Evolutionary conservation across 2,888 invertebrate genomes (phyloP).

Genomic region (Tenthredo mesomela): DNA sequence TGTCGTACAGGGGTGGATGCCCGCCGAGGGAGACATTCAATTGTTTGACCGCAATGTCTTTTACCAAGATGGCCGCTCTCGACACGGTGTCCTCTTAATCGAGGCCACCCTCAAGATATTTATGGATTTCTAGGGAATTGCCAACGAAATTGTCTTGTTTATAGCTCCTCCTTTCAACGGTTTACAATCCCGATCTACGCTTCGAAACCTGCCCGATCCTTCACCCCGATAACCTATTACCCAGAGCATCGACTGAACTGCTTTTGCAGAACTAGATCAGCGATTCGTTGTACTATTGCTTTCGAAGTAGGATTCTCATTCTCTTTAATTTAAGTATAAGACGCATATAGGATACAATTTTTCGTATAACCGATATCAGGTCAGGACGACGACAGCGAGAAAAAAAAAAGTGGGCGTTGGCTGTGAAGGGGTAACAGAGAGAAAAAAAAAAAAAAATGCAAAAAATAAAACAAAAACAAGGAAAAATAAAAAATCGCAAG

Average conservation of each 20-base stretch:
- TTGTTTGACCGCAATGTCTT: conserved; percentile 71
- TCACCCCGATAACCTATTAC: conserved; percentile 35
- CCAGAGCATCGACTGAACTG: not conserved
- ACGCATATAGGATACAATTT: not conserved
- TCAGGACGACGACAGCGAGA: conserved; percentile 23
- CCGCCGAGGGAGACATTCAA: conserved; percentile 77
- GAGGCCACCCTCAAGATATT: conserved; percentile 65
- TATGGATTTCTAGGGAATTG: conserved; percentile 76
- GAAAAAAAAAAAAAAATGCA: conserved; percentile 58
- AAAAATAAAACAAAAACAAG: not conserved
- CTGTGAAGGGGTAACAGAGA: conserved; percentile 33
- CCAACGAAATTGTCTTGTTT: conserved; percentile 76
- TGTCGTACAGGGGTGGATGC: conserved; percentile 65
- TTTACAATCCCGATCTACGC: conserved; percentile 60
- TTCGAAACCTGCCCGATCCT: conserved; percentile 15
- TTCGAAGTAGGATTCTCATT: conserved; percentile 47
- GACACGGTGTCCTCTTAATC: conserved; percentile 66
- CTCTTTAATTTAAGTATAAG: not conserved
- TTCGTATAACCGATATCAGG: not conserved
- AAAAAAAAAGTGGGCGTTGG: conserved; percentile 60
- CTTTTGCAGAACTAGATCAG: conserved; percentile 55
- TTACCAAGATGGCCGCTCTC: conserved; percentile 60
- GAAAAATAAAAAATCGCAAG: not conserved
- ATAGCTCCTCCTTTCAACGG: conserved; percentile 65
- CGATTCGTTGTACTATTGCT: conserved; percentile 55